Conservation (phyloP, 92 coral and sea anemone species). For the Galaxea fascicularis region DNA sequence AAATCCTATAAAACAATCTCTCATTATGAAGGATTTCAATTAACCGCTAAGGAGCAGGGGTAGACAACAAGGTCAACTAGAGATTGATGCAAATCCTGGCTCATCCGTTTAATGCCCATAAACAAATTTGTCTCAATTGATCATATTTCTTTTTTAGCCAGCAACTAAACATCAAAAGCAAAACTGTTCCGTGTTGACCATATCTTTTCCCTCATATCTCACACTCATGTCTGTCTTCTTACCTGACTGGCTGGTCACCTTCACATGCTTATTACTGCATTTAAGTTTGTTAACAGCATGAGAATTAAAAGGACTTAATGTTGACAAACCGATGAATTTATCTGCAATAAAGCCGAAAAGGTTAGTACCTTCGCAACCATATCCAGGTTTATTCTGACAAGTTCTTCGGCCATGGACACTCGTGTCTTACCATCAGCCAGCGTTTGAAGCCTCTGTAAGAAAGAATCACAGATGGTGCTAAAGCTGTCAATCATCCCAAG, state of each 20-base stretch:
- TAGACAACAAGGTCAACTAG: neutral
- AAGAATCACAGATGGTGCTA: conserved; percentile 80
- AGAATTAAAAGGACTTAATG: too few relatives aligned
- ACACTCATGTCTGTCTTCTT: too few relatives aligned
- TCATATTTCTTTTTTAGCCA: too few relatives aligned
- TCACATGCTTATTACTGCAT: too few relatives aligned
- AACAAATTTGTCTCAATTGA: too few relatives aligned
- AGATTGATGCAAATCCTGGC: neutral
- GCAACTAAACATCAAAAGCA: too few relatives aligned
- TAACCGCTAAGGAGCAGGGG: neutral
- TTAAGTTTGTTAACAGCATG: too few relatives aligned
- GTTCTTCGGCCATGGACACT: conserved; percentile 89
- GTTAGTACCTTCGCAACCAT: conserved; percentile 78
- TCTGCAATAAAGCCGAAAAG: neutral
- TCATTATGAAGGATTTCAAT: neutral
- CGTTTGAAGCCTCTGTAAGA: conserved; percentile 70
- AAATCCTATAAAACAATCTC: neutral
- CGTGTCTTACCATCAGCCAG: conserved; percentile 84
- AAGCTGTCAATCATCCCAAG: conserved; percentile 60
- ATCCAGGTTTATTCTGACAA: conserved; percentile 78
- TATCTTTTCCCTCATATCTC: too few relatives aligned
- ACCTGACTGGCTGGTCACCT: too few relatives aligned
- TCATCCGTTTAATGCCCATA: neutral
- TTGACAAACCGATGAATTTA: too few relatives aligned
- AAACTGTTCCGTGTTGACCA: too few relatives aligned